These are phyloP conservation scores for Plutella xylostella DNA, from an alignment of 2,888 invertebrate genomes.

Conservation along the genomic window DNA sequence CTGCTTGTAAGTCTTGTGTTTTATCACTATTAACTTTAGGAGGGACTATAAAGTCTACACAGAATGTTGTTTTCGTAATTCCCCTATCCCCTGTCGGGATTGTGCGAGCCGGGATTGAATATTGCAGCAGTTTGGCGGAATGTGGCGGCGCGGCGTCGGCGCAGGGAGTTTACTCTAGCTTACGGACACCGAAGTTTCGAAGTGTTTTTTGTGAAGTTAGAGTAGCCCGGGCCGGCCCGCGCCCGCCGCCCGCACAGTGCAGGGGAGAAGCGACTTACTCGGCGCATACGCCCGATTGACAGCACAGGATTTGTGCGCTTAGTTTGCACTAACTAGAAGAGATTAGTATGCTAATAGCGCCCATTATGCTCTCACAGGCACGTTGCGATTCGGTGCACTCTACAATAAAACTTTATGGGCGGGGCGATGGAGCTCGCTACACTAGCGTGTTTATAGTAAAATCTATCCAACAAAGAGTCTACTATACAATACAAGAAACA, in stretches of 20 bases:
- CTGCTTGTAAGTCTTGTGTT: constrained; percentile 39
- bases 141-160: too few species aligned
- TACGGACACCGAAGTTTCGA: too few species aligned
- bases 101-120: constrained; percentile 19
- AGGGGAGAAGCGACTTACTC: constrained; percentile 51
- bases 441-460: constrained; percentile 50
- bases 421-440: constrained; percentile 57
- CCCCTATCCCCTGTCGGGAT: constrained; percentile 35
- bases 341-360: constrained; percentile 59
- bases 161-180: too few species aligned
- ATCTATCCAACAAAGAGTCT: constrained; percentile 54
- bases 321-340: constrained; percentile 56
- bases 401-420: constrained; percentile 50
- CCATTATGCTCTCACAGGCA: constrained; percentile 44
- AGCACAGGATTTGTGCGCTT: constrained; percentile 42
- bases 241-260: constrained; percentile 23
- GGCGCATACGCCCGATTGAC: constrained; percentile 31
- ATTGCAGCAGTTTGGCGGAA: constrained; percentile 18
- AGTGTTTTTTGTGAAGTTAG: too few species aligned
- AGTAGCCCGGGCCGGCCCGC: not conserved
- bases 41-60: not conserved
- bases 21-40: constrained; percentile 28
- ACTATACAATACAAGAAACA: constrained; percentile 34
- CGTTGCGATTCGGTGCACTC: constrained; percentile 44
- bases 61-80: constrained; percentile 29